Percentiles rank a stretch among this genome's conserved stretches.
Evolutionary conservation across 2,113 vertebrate species (phyloP).

Genomic region (Urocynchramus pylzowi): DNA sequence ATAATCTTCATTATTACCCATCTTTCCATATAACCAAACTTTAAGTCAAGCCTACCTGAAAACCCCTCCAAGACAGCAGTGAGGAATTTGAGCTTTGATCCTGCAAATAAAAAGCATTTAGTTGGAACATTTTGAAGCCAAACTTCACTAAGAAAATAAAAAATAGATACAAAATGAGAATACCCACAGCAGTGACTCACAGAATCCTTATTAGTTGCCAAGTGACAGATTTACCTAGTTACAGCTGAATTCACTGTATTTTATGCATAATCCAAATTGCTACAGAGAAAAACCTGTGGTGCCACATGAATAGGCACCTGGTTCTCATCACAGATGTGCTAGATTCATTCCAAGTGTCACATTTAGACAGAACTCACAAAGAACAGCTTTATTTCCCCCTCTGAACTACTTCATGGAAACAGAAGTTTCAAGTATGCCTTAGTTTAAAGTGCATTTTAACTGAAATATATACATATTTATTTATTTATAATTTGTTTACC

Average conservation of each 20-base stretch:
- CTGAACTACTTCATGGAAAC: background rate
- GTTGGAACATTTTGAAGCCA: background rate
- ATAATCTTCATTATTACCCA: background rate
- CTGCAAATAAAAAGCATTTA: conserved; percentile 7
- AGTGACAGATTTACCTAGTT: conserved; percentile 19
- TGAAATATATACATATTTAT: background rate
- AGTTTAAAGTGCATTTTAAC: background rate
- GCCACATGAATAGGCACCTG: background rate
- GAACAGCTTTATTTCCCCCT: background rate
- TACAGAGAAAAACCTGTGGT: background rate
- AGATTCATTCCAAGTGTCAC: background rate
- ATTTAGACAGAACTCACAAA: background rate
- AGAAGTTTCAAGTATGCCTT: background rate
- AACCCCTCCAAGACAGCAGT: background rate
- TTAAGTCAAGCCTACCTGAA: background rate
- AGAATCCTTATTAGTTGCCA: background rate
- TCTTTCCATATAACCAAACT: background rate
- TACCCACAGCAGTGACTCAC: background rate
- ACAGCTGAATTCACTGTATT: conserved; percentile 3
- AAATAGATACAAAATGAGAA: background rate
- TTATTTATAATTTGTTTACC: background rate
- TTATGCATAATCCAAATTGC: background rate
- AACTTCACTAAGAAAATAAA: background rate
- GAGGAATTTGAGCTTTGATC: background rate
- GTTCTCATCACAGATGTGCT: background rate